phyloP scores from a whole-genome alignment of 2,113 vertebrate species.

The Equus przewalskii region DNA sequence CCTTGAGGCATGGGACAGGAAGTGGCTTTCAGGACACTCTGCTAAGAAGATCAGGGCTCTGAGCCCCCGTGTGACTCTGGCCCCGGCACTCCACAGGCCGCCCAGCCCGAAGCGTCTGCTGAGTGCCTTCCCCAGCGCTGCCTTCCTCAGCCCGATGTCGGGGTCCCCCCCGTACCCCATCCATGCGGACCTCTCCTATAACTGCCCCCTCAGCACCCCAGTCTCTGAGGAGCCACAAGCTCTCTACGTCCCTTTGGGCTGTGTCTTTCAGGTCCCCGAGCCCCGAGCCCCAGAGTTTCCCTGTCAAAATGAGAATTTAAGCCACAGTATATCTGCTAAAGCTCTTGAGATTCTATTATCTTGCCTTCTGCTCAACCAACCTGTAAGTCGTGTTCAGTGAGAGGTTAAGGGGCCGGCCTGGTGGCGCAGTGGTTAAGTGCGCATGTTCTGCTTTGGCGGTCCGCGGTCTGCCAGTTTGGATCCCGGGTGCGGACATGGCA shows the following conservation, averaged over 20 bases:
- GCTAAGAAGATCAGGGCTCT: too few relatives aligned
- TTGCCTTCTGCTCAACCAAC: not conserved
- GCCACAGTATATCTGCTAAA: not conserved
- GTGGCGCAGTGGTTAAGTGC: too few relatives aligned
- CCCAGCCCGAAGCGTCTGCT: not conserved
- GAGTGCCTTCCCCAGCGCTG: not conserved
- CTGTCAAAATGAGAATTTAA: not conserved
- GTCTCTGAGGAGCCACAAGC: not conserved
- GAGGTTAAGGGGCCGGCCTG: too few relatives aligned
- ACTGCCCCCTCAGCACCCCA: not conserved
- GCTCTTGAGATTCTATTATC: not conserved
- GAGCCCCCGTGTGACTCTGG: not conserved
- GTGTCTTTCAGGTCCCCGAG: not conserved
- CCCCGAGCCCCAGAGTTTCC: not conserved
- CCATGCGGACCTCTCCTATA: fast-evolving
- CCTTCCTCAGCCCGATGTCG: not conserved
- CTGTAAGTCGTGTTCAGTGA: not conserved
- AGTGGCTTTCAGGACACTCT: not conserved
- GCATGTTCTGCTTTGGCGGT: too few relatives aligned
- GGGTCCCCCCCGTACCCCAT: not conserved
- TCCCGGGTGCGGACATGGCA: too few relatives aligned
- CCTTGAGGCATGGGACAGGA: not conserved
- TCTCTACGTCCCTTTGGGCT: too few relatives aligned
- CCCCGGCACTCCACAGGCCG: fast-evolving
- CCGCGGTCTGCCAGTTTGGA: too few relatives aligned